These are phyloP conservation scores for Drosophila setosimentum DNA, from an alignment of 2,888 invertebrate species.

Conservation along the genomic window DNA sequence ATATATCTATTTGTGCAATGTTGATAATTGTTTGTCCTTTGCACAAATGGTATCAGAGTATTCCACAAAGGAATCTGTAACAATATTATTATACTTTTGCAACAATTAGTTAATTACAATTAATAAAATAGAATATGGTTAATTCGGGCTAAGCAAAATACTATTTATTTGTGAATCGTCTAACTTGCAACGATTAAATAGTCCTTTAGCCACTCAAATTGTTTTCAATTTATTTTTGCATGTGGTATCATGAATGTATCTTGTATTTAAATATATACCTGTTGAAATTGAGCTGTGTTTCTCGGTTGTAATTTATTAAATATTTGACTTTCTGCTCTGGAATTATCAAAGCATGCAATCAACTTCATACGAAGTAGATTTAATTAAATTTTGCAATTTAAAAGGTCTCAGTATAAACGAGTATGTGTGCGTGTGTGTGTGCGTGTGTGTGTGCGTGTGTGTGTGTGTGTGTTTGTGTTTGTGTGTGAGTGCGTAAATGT, in stretches of 20 bases:
- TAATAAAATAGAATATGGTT: neutral
- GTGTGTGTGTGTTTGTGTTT: neutral
- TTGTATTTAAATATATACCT: conserved; percentile 16
- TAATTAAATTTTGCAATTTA: conserved; percentile 67
- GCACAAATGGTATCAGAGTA: neutral
- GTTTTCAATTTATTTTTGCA: conserved; percentile 24
- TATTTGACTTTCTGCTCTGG: conserved; percentile 33
- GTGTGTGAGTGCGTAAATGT: neutral
- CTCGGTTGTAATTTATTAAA: conserved; percentile 43
- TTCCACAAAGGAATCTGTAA: neutral
- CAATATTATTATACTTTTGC: neutral
- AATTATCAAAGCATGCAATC: conserved; percentile 64
- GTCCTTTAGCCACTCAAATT: conserved; percentile 25
- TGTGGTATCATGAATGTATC: conserved; percentile 9
- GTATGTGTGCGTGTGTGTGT: neutral
- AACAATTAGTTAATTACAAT: neutral
- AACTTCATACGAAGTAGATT: conserved; percentile 46
- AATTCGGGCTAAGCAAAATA: neutral
- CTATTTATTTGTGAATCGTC: conserved; percentile 13
- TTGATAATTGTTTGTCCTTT: neutral
- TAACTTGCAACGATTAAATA: conserved; percentile 6
- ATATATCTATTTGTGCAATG: neutral
- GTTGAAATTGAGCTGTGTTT: conserved; percentile 25
- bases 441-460: conserved; percentile 1
- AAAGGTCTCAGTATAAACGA: conserved; percentile 26